Base-by-base conservation (phyloP, 2,797 vertebrate species). In the Xiphorhynchus erythropygius region DNA sequence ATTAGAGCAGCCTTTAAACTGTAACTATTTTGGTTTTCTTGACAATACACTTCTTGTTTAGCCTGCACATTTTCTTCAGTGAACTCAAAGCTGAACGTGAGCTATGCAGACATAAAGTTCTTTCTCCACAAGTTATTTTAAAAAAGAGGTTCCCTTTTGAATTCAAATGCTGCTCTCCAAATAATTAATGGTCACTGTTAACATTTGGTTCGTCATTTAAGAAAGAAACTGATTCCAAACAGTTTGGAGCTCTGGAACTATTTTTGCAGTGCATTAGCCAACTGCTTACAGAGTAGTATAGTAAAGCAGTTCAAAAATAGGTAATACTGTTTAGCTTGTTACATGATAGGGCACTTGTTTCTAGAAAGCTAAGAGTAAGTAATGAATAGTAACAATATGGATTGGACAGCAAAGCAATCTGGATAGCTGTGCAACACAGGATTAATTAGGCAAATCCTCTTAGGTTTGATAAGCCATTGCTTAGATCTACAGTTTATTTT, bases 381-480 rank as follows among this genome's bases (percentile, higher is more conserved):
- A 96, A 92, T 89, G 89, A 84, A 73, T 59, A 96, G 90, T 56
- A 94, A 62, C 93, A 94, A 75, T 95, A 94, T 91, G 89, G 89
- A 87, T 65, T 76, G 81, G 75, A 60, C 1, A 1, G 79, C 91
- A 88, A 91, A 91, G 65, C 93, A 93, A 92, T 97, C 94, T 94
- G 85, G 94, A 92, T 91, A 91, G 73, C 87, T 94, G 85, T 78
- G 93, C 81, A 80, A 92, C 92, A 94, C 50, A 67, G 91, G 96
- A 97, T 96, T 97, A 97, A 97, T 92, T 95, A 97, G 86, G 74
- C 73, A 97, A 98, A 98, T 97, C 97, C 92, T 96, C 96, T 97
- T 97, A 97, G 24, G 55, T 78, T 93, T 97, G 95, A 97, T 97
- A 97, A 97, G 95, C 86, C 30, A 30, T 82, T 94, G 96, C 91